Evolutionary conservation across 2,113 vertebrate genomes (phyloP).

Genomic region (Tonatia bakeri): DNA sequence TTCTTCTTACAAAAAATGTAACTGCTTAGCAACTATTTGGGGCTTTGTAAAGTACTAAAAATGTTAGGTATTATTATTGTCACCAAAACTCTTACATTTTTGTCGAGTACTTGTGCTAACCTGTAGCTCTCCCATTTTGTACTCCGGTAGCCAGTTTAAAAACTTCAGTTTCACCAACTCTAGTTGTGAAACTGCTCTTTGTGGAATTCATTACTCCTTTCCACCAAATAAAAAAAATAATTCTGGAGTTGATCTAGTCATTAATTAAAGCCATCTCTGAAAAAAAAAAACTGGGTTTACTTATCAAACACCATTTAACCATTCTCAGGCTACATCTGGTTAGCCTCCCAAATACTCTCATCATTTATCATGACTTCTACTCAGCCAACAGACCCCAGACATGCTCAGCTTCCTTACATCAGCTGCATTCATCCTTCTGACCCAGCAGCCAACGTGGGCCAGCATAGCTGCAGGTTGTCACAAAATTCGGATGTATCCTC

Average conservation of each 20-base stretch:
- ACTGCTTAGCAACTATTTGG: background rate
- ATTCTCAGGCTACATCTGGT: background rate
- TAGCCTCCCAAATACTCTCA: background rate
- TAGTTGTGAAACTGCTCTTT: background rate
- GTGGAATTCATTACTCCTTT: background rate
- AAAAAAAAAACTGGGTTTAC: background rate
- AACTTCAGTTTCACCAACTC: background rate
- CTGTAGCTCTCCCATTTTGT: background rate
- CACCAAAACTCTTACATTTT: background rate
- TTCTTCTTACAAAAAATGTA: background rate
- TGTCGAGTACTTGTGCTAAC: background rate
- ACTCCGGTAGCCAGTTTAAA: background rate
- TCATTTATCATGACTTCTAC: background rate
- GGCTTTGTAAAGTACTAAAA: background rate
- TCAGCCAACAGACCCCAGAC: background rate
- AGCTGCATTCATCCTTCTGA: background rate
- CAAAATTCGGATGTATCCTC: background rate
- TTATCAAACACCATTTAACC: background rate
- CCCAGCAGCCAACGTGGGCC: too few species aligned
- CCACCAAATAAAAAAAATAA: background rate
- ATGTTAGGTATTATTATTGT: background rate
- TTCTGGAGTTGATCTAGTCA: background rate
- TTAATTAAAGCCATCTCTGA: background rate
- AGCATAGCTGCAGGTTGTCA: background rate
- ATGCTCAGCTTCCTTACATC: accelerated